phyloP scores from a whole-genome alignment of 2,797 vertebrate species.

The Eptatretus atami region DNA sequence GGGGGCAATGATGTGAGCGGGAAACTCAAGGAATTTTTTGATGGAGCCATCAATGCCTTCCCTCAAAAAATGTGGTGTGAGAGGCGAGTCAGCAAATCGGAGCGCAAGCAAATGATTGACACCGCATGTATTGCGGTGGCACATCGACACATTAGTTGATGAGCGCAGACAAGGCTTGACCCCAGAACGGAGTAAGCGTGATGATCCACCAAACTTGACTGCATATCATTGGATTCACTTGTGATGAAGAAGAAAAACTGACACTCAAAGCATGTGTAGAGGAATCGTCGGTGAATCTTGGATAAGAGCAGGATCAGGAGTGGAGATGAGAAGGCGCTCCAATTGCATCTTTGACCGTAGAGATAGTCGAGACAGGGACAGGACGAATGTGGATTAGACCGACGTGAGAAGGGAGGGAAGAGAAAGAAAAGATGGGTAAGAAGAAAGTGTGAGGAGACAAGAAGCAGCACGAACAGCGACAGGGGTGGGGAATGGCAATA shows the following conservation, averaged over 20 bases:
- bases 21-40: not conserved
- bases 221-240: too few relatives aligned
- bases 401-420: constrained; percentile 60
- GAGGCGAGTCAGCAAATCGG: constrained; percentile 1
- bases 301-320: not conserved
- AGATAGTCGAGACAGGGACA: constrained; percentile 27
- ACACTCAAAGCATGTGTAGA: too few relatives aligned
- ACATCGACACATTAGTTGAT: too few relatives aligned
- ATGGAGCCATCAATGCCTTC: not conserved
- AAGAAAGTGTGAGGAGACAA: constrained; percentile 34
- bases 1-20: not conserved
- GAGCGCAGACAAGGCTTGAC: too few relatives aligned
- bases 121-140: too few relatives aligned
- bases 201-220: too few relatives aligned
- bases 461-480: constrained; percentile 1
- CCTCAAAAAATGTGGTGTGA: not conserved
- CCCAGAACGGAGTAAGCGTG: too few relatives aligned
- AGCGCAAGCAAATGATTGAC: constrained; percentile 1
- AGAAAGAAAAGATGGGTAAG: constrained; percentile 33
- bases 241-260: too few relatives aligned
- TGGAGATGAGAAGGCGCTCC: not conserved
- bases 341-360: not conserved
- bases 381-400: constrained; percentile 81
- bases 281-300: too few relatives aligned
- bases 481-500: constrained; percentile 46